phyloP scores from a whole-genome alignment of 1,140 invertebrate genomes.

The Drosophila paulistorum region DNA sequence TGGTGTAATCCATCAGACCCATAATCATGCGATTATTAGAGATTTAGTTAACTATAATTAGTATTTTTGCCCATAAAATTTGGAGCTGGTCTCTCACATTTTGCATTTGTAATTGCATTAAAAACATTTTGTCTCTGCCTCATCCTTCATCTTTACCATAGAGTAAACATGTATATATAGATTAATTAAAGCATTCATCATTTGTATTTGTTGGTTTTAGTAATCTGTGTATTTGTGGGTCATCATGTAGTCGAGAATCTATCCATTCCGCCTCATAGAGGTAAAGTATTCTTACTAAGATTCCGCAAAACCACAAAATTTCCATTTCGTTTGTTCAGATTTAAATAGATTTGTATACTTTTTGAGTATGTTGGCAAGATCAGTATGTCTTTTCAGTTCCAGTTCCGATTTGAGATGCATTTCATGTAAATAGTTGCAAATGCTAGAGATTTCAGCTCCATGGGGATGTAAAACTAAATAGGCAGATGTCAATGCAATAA shows the following conservation, averaged over 20 bases:
- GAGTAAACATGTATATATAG: constrained; percentile 37
- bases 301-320: constrained; percentile 87
- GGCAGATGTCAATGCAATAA: constrained; percentile 91
- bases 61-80: constrained; percentile 69
- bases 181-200: constrained; percentile 75
- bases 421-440: constrained; percentile 93
- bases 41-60: constrained; percentile 58
- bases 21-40: constrained; percentile 51
- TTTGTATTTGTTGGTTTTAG: constrained; percentile 57
- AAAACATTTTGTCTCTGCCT: constrained; percentile 17
- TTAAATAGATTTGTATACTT: constrained; percentile 90
- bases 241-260: background rate
- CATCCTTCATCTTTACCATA: constrained; percentile 50
- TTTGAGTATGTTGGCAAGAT: constrained; percentile 90
- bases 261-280: constrained; percentile 11
- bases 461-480: constrained; percentile 95
- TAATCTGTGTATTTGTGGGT: constrained; percentile 18
- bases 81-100: constrained; percentile 51
- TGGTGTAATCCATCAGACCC: constrained; percentile 45
- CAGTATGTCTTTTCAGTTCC: constrained; percentile 85
- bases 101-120: constrained; percentile 55
- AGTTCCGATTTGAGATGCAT: constrained; percentile 84
- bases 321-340: constrained; percentile 85
- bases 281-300: constrained; percentile 4
- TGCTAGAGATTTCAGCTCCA: constrained; percentile 92